Percentiles rank a stretch among this genome's conserved stretches.
Conservation (phyloP, 2,797 vertebrate genomes). For the Mionectes olivaceus region DNA sequence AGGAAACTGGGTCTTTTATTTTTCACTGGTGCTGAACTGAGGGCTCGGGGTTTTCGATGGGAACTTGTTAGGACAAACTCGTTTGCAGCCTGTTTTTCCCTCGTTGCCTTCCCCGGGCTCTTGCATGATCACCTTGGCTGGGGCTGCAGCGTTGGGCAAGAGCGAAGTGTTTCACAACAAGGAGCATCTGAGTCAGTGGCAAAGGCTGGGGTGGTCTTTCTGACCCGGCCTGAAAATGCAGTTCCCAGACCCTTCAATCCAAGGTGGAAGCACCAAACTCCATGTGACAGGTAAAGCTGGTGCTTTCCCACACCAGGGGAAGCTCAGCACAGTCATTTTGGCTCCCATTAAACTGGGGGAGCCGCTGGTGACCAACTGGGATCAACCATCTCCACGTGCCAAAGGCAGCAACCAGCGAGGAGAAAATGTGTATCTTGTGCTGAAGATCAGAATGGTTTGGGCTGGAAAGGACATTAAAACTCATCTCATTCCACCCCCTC, state of each 20-base stretch:
- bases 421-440: neutral
- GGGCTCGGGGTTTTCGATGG: neutral
- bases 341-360: neutral
- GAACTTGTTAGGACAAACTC: neutral
- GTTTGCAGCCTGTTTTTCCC: neutral
- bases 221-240: neutral
- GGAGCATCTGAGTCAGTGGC: neutral
- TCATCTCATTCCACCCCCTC: rapidly evolving
- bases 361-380: neutral
- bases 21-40: neutral
- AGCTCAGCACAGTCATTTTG: neutral
- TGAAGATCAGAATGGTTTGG: neutral
- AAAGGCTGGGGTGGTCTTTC: neutral
- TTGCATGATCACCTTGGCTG: neutral
- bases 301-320: neutral
- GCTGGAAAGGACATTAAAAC: neutral
- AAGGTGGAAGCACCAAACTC: rapidly evolving
- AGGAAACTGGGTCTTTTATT: neutral
- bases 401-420: neutral
- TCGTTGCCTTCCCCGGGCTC: neutral
- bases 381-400: neutral
- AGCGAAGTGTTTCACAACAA: neutral
- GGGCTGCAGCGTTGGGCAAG: neutral
- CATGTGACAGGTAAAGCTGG: neutral
- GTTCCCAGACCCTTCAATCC: neutral